Conservation (phyloP, 2,888 invertebrate genomes). For the Apamea crenata region DNA sequence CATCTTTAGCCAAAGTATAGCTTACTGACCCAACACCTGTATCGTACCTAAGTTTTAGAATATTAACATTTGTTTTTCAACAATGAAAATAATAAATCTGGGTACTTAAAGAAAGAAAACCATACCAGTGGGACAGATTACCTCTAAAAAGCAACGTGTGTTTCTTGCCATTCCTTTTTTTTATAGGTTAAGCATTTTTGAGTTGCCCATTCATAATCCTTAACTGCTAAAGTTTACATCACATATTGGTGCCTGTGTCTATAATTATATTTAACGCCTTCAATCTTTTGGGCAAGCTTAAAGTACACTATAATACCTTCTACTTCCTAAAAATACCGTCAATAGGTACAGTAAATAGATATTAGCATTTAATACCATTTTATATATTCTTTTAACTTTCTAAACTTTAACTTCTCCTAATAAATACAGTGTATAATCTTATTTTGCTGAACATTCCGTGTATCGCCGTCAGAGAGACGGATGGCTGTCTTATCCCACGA, state of each 20-base stretch:
- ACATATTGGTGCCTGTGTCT: background rate
- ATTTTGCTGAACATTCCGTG: conserved; percentile 16
- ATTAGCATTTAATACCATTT: background rate
- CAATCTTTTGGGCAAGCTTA: background rate
- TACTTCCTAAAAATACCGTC: background rate
- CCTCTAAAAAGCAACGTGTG: conserved; percentile 5
- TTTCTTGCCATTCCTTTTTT: background rate
- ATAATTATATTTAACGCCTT: background rate
- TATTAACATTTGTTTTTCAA: conserved; percentile 22
- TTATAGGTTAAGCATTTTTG: background rate
- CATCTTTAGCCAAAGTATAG: conserved; percentile 52
- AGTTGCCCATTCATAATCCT: background rate
- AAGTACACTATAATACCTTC: no score
- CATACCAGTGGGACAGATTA: background rate
- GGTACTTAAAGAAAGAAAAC: conserved; percentile 6
- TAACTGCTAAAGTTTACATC: background rate
- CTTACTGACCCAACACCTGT: conserved; percentile 50
- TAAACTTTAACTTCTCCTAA: background rate
- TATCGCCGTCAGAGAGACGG: conserved; percentile 43
- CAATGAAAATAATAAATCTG: conserved; percentile 25
- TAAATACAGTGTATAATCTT: background rate
- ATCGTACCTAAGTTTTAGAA: conserved; percentile 40
- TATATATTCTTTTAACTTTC: background rate
- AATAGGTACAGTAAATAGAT: background rate
- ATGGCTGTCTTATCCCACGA: conserved; percentile 39